Base-by-base conservation (phyloP, 2,113 vertebrate genomes). In the Malurus alboscapulatus region DNA sequence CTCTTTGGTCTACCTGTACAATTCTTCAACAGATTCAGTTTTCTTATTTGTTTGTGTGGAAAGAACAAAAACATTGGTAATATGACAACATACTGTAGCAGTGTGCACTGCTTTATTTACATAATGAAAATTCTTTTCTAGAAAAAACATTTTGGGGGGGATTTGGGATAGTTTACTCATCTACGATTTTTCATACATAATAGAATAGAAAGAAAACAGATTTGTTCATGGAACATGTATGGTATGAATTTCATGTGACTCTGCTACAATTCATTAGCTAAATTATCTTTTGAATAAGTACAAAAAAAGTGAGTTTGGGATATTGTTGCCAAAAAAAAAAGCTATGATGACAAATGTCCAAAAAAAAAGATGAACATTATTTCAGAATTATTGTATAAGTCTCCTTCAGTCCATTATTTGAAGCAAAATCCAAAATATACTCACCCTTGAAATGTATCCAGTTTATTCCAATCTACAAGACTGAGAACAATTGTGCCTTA, bases 131-230 rank as follows among this genome's bases (percentile, higher is more conserved):
- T 17, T 16, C 1, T 4, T 55, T 61, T 74, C 20, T 44, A 38
- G 12, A 54, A 84, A 81, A 62, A 47, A 36, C 1, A 19, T 5
- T 2, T 2, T 6, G 5, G 2, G 2, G 17, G 3, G 1, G 3
- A 59, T 57, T 85, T 80, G 14, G 2, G 7, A 45, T 50, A 6
- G 11, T 32, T 86, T 53, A 77, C 55, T 72, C 18, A 32, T 53
- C 30, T 57, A 15, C 1, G 0, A 50, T 65, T 84, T 88, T 86
- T 88, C 36, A 80, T 44, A 10, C 13, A 12, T 42, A 67, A 42
- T 24, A 73, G 4, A 91, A 47, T 7, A 88, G 27, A 94, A 7
- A 47, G 3, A 76, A 86, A 87, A 75, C 17, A 82, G 27, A 54
- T 77, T 57, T 76, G 2, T 63, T 93, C 36, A 66, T 75, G 34